Percentiles rank a stretch among this genome's conserved stretches.
Conservation (phyloP, 2,113 vertebrate species). For the Turnix velox region DNA sequence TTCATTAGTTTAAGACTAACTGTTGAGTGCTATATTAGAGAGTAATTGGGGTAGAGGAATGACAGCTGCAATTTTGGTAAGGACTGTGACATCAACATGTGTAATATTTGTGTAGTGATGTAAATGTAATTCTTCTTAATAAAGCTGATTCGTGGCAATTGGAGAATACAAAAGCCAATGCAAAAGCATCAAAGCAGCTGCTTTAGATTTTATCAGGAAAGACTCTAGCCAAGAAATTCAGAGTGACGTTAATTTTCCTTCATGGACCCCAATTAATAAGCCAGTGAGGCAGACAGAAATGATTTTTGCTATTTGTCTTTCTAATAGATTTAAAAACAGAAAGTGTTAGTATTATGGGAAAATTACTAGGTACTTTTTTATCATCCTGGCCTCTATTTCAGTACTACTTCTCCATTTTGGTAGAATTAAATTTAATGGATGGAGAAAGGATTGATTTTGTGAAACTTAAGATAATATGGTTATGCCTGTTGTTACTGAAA, state of each 20-base stretch:
- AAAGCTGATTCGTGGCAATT: background rate
- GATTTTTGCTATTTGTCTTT: background rate
- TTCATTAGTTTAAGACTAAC: background rate
- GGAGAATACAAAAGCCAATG: background rate
- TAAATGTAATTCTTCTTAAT: background rate
- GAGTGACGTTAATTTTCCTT: background rate
- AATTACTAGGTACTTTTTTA: background rate
- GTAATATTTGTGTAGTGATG: background rate
- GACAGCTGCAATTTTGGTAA: background rate
- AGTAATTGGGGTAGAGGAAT: background rate
- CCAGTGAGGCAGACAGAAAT: background rate
- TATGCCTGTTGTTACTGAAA: background rate
- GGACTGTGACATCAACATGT: background rate
- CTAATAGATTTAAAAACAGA: background rate
- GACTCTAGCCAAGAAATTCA: background rate
- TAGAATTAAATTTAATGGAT: background rate
- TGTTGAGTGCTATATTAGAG: background rate
- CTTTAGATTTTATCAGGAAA: background rate
- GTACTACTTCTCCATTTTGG: background rate
- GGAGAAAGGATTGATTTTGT: background rate
- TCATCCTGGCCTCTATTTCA: background rate
- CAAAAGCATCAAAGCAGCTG: background rate
- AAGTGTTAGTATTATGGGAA: background rate
- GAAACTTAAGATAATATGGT: background rate
- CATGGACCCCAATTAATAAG: background rate